A percentile compares a stretch with the other conserved stretches of the same genome.
phyloP scores from a whole-genome alignment of 2,113 vertebrate genomes.

The Brachypodius melanocephalos region DNA sequence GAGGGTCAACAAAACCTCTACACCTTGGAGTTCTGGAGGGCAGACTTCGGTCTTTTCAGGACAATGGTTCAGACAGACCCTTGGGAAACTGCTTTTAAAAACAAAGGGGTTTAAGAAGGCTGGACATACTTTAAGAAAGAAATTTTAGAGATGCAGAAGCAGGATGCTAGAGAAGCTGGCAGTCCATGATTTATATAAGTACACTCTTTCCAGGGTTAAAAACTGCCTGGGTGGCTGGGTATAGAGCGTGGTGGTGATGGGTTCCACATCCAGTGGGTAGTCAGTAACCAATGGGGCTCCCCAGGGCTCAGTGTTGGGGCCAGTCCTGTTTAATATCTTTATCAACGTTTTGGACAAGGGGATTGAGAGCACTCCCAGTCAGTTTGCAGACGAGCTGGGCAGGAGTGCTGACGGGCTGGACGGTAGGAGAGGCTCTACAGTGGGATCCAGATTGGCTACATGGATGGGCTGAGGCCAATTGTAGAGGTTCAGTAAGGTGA shows the following conservation, averaged over 20 bases:
- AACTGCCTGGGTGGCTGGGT: not conserved
- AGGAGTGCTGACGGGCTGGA: not conserved
- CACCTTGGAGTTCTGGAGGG: not conserved
- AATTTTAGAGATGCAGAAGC: not conserved
- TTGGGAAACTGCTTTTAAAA: not conserved
- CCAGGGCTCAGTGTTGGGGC: not conserved
- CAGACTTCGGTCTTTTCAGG: not conserved
- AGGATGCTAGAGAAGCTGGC: not conserved
- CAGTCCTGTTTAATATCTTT: not conserved
- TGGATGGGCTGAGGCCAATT: accelerated
- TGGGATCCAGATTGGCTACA: not conserved
- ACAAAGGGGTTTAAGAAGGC: not conserved
- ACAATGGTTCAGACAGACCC: not conserved
- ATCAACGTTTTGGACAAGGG: accelerated
- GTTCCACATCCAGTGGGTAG: not conserved
- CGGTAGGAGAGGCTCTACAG: not conserved
- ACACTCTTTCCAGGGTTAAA: not conserved
- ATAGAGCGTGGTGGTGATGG: not conserved
- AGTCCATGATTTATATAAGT: not conserved
- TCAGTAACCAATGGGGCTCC: not conserved
- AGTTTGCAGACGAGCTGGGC: not conserved
- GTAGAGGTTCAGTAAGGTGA: not conserved
- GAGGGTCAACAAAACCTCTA: not conserved
- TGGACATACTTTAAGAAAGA: not conserved
- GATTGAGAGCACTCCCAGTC: not conserved